These are phyloP conservation scores for Centropus bengalensis DNA, from an alignment of 2,113 vertebrate species.

Conservation along the genomic window DNA sequence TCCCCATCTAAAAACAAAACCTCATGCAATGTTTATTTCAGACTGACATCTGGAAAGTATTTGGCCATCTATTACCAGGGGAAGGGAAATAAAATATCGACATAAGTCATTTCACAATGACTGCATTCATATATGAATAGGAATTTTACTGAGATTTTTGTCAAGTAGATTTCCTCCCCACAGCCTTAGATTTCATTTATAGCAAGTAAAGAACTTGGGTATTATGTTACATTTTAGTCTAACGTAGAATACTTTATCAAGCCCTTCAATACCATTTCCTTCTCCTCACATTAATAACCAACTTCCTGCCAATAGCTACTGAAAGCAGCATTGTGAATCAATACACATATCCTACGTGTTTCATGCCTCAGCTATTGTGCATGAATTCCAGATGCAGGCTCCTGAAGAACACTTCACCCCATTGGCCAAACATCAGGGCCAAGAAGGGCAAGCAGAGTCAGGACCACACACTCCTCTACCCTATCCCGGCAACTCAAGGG, in stretches of 20 bases:
- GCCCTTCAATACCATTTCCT: constrained; percentile 2
- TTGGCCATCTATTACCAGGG: background rate
- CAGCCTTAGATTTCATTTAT: background rate
- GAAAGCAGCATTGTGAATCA: background rate
- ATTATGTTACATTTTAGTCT: background rate
- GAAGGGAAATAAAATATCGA: background rate
- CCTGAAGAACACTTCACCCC: background rate
- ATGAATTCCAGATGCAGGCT: constrained; percentile 33
- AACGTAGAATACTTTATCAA: background rate
- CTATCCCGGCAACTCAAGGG: background rate
- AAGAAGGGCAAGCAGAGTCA: background rate
- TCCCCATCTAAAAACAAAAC: constrained; percentile 41
- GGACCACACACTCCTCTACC: background rate
- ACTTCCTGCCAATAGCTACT: constrained; percentile 9
- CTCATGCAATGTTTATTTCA: constrained; percentile 26
- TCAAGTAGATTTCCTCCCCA: background rate
- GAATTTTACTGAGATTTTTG: background rate
- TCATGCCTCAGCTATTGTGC: background rate
- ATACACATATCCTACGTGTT: background rate
- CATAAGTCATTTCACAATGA: background rate
- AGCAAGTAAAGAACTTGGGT: background rate
- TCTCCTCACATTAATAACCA: background rate
- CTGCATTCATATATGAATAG: background rate
- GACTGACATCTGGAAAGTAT: constrained; percentile 61
- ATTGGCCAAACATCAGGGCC: background rate